phyloP scores from a whole-genome alignment of 2,888 invertebrate genomes.

The Pachycephus smyrnensis region DNA sequence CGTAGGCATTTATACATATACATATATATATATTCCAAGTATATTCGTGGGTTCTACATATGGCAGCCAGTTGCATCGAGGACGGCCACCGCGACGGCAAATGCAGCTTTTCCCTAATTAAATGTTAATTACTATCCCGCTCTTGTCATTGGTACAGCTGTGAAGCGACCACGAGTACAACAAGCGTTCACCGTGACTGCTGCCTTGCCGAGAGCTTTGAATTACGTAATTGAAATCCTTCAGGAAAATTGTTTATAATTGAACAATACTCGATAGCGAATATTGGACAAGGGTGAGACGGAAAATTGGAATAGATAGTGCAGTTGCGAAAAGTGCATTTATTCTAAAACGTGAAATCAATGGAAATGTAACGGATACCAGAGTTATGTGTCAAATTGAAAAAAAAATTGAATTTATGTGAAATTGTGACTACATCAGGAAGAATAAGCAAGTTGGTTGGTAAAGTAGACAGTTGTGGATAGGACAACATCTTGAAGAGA shows the following conservation, averaged over 20 bases:
- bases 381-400: neutral
- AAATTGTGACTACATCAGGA: neutral
- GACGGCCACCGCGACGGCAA: conserved; percentile 40
- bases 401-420: neutral
- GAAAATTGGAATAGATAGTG: neutral
- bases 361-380: neutral
- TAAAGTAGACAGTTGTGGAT: neutral
- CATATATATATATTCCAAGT: conserved; percentile 19
- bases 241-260: neutral
- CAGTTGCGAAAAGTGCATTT: neutral
- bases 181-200: neutral
- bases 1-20: conserved; percentile 8
- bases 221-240: neutral
- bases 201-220: neutral
- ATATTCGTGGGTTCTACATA: conserved; percentile 40
- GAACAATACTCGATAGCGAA: neutral
- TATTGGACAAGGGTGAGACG: neutral
- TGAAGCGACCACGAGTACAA: neutral
- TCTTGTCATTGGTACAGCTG: neutral
- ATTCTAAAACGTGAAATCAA: neutral
- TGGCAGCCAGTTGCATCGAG: conserved; percentile 55
- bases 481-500: neutral
- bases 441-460: neutral
- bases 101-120: conserved; percentile 49
- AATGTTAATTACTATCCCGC: conserved; percentile 37